Evolutionary conservation across 2,113 vertebrate species (phyloP).

Genomic region (Saccopteryx bilineata): DNA sequence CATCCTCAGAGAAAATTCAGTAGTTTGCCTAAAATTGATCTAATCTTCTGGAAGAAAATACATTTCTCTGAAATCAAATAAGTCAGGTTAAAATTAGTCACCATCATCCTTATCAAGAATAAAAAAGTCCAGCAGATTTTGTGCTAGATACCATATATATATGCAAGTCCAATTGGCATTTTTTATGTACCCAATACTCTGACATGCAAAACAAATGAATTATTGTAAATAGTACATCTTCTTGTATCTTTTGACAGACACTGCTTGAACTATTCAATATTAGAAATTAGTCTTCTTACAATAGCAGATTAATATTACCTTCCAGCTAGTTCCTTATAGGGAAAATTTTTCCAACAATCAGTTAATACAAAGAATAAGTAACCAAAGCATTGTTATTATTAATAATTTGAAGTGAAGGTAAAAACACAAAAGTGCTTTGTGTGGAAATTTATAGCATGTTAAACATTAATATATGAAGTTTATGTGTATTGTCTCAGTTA

Average conservation of each 20-base stretch:
- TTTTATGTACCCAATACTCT: neutral
- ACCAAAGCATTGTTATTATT: neutral
- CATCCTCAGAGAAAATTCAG: neutral
- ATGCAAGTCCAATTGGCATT: constrained; percentile 14
- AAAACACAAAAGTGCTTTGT: neutral
- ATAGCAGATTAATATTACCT: neutral
- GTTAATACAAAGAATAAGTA: neutral
- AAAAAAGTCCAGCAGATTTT: neutral
- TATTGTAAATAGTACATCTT: neutral
- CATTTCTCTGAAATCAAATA: neutral
- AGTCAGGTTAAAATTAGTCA: neutral
- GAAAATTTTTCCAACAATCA: neutral
- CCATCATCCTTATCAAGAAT: neutral
- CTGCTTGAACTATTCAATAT: neutral
- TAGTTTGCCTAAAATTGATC: neutral
- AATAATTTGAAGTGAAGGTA: neutral
- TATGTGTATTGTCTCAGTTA: neutral
- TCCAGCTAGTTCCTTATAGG: neutral
- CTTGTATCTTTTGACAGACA: neutral
- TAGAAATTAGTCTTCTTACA: neutral
- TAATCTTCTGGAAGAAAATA: neutral
- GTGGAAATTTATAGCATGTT: neutral
- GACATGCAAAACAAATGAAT: neutral
- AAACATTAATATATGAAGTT: neutral
- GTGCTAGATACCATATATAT: neutral